Percentiles rank a stretch among this genome's conserved stretches.
Evolutionary conservation across 1,140 invertebrate species (phyloP).

Genomic region (Homarus americanus): DNA sequence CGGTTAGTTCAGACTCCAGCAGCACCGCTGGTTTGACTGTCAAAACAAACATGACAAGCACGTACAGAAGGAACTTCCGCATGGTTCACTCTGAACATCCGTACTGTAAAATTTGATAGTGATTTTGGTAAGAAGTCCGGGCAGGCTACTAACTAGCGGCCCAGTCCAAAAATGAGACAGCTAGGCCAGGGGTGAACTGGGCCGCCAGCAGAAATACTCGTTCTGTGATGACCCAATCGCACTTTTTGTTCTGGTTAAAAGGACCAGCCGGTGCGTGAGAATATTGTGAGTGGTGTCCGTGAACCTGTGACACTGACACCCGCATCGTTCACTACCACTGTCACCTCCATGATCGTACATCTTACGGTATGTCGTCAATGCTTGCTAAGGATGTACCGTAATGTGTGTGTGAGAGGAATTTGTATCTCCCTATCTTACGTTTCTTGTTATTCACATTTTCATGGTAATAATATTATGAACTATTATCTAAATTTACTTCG

Average conservation of each 20-base stretch:
- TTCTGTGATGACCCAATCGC: background rate
- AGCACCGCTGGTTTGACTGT: conserved; percentile 8
- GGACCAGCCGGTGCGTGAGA: background rate
- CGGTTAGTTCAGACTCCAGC: background rate
- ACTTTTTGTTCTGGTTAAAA: background rate
- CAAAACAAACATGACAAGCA: conserved; percentile 38
- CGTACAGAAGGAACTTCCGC: conserved; percentile 15
- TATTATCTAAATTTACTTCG: too few species aligned
- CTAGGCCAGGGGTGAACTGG: background rate
- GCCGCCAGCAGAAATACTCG: background rate
- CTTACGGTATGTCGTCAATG: too few species aligned
- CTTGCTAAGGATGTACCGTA: too few species aligned
- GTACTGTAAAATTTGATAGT: background rate
- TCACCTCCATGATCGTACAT: too few species aligned
- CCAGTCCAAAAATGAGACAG: background rate
- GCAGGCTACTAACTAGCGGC: too few species aligned
- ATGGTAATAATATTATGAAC: too few species aligned
- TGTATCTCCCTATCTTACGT: too few species aligned
- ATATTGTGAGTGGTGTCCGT: background rate
- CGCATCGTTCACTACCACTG: too few species aligned
- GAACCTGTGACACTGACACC: background rate
- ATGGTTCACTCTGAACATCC: conserved; percentile 4
- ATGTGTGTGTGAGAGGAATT: too few species aligned
- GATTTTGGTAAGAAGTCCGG: too few species aligned
- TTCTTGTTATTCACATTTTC: too few species aligned